phyloP scores from a whole-genome alignment of 2,888 invertebrate species.

The Itoplectis maculator region DNA sequence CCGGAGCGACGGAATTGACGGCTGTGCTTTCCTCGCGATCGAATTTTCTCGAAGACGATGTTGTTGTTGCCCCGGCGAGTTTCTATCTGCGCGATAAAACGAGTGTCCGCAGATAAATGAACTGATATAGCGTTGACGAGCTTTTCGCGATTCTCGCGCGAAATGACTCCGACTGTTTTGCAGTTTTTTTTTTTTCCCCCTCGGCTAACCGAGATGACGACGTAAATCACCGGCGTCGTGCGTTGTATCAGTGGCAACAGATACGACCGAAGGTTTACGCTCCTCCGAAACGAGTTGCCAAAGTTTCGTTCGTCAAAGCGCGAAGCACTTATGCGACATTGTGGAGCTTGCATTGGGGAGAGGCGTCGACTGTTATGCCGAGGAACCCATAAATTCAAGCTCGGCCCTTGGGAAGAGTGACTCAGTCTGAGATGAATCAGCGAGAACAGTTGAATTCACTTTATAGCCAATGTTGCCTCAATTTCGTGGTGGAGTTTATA shows the following conservation, averaged over 20 bases:
- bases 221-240: background rate
- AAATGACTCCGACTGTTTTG: background rate
- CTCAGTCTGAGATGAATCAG: conserved; percentile 24
- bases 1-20: conserved; percentile 56
- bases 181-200: conserved; percentile 5
- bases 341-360: background rate
- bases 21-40: conserved; percentile 46
- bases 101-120: conserved; percentile 42
- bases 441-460: background rate
- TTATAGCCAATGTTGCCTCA: background rate
- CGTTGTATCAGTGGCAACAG: background rate
- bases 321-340: conserved; percentile 24
- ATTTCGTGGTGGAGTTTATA: background rate
- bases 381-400: conserved; percentile 27
- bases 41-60: conserved; percentile 38
- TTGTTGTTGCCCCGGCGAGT: conserved; percentile 48
- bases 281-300: conserved; percentile 20
- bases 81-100: conserved; percentile 38
- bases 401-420: conserved; percentile 12
- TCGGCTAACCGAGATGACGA: background rate
- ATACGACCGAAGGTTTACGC: conserved; percentile 7
- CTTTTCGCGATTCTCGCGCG: conserved; percentile 16
- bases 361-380: background rate
- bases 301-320: conserved; percentile 19
- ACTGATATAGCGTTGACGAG: conserved; percentile 18